Percentiles rank a stretch among this genome's conserved stretches.
Conservation (phyloP, 1,140 invertebrate genomes). For the Achroia grisella region DNA sequence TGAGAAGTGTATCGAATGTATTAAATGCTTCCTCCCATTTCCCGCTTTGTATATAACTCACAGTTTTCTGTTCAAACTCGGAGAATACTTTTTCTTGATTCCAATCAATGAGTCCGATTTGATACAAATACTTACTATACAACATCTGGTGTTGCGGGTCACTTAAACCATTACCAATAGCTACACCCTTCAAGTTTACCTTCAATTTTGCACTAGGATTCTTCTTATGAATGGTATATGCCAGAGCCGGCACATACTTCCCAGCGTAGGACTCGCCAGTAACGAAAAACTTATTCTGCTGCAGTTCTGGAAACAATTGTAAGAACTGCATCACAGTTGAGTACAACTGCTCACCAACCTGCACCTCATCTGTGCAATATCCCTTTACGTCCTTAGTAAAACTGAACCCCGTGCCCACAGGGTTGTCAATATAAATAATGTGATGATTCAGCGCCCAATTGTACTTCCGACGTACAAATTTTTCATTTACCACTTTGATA, state of each 20-base stretch:
- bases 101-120: constrained; percentile 84
- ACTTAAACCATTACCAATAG: constrained; percentile 89
- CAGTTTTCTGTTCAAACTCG: constrained; percentile 74
- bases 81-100: constrained; percentile 78
- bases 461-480: constrained; percentile 75
- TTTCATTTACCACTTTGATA: constrained; percentile 61
- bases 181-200: constrained; percentile 82
- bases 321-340: constrained; percentile 82
- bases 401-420: constrained; percentile 88
- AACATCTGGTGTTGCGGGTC: constrained; percentile 87
- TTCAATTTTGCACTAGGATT: constrained; percentile 70
- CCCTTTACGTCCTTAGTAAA: constrained; percentile 79
- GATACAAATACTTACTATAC: constrained; percentile 88
- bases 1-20: constrained; percentile 82
- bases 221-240: constrained; percentile 82
- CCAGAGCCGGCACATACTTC: constrained; percentile 87
- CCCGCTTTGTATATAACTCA: constrained; percentile 75
- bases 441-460: constrained; percentile 85
- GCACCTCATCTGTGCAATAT: constrained; percentile 78
- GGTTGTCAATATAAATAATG: constrained; percentile 90
- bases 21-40: constrained; percentile 80
- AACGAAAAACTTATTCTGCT: constrained; percentile 81
- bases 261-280: constrained; percentile 93
- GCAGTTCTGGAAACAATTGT: constrained; percentile 80
- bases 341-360: constrained; percentile 80